Percentiles rank a stretch among this genome's conserved stretches.
Conservation (phyloP, 2,113 vertebrate species). For the Tyto alba region DNA sequence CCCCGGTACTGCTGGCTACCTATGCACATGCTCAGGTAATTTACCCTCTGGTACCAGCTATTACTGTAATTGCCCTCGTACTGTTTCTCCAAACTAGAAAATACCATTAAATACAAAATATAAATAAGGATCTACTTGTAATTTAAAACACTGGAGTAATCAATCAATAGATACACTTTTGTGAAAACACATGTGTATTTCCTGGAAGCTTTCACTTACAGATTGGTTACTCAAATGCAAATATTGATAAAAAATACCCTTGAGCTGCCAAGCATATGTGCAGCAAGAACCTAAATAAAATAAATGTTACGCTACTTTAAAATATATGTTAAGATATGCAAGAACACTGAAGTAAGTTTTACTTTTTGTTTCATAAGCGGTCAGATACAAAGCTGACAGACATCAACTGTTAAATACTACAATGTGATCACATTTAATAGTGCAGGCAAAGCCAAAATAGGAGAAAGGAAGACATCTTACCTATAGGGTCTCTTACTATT, state of each 20-base stretch:
- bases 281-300: neutral
- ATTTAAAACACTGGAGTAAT: neutral
- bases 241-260: neutral
- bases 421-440: neutral
- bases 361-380: neutral
- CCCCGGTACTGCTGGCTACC: neutral
- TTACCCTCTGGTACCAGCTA: neutral
- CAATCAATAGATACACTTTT: neutral
- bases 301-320: neutral
- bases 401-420: neutral
- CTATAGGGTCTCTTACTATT: neutral
- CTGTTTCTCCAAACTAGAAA: neutral
- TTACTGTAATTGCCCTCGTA: neutral
- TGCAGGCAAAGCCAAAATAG: neutral
- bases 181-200: neutral
- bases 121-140: neutral
- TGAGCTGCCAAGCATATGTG: neutral
- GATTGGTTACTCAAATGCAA: neutral
- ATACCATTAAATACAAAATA: neutral
- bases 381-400: neutral
- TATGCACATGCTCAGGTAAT: neutral
- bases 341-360: neutral
- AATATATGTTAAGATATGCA: neutral
- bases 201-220: neutral
- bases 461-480: neutral